Base-by-base conservation (phyloP, 2,797 vertebrate species). In the Sylvia borin region DNA sequence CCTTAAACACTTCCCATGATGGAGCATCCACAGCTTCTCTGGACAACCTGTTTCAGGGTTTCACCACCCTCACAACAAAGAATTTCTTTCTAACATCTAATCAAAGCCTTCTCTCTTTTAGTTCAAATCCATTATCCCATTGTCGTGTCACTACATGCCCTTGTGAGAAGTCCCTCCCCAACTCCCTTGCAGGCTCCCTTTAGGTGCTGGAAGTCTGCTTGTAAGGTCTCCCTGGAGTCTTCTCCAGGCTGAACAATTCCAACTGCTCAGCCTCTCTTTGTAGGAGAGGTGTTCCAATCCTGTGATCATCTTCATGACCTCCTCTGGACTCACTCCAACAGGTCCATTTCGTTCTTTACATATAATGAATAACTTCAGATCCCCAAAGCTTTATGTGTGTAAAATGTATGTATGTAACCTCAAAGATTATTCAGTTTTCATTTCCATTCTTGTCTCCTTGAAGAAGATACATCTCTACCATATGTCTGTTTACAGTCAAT, bases 401-500 rank as follows among this genome's bases (percentile, higher is more conserved):
- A 55, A 87, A 88, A 82, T 45, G 6, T 31, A 16, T 18, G 8
- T 45, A 36, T 40, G 34, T 10, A 71, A 82, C 68, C 60, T 71
- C 7, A 2, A 57, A 74, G 75, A 73, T 73, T 10, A 74, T 77
- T 85, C 45, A 22, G 0, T 76, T 80, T 85, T 22, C 48, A n/a
- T n/a, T 22, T 36, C 21, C 13, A 5, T 68, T 32, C 65, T 92
- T 36, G 9, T 74, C 68, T 90, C 85, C 42, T 61, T 90, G 57
- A 53, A 91, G 92, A 92, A 91, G 82, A 53, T 2, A 0, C 31
- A 17, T 87, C 67, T 89, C 60, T 66, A 72, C 87, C 91, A 47
- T 89, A 67, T 94, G 93, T 67, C 90, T 95, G 87, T 91, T 94
- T 93, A 87, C 61, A 83, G 68, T 85, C 81, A 91, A 76, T 85